Evolutionary conservation across 2,113 vertebrate genomes (phyloP).

Genomic region (Symphodus melops): DNA sequence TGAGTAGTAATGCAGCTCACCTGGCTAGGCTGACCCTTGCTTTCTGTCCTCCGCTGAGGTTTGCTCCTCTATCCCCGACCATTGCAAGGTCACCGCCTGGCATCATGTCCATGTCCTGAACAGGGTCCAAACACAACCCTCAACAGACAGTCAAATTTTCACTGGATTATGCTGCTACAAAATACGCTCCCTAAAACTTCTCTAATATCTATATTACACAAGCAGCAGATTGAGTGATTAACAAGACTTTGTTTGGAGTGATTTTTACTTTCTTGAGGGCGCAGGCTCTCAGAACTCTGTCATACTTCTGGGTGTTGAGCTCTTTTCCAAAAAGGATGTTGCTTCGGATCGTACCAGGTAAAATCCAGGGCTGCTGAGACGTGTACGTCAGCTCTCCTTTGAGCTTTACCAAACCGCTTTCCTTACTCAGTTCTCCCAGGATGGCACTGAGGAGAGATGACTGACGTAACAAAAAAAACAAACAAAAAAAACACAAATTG

Average conservation of each 20-base stretch:
- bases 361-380: constrained; percentile 96
- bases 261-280: constrained; percentile 91
- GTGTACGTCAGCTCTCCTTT: constrained; percentile 91
- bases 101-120: constrained; percentile 91
- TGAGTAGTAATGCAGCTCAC: constrained; percentile 59
- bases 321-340: constrained; percentile 97
- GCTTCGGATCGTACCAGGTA: constrained; percentile 93
- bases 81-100: constrained; percentile 90
- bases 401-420: constrained; percentile 86
- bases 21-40: constrained; percentile 94
- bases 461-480: no score
- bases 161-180: background rate
- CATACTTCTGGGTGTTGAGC: constrained; percentile 89
- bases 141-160: constrained; percentile 42
- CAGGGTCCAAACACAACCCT: constrained; percentile 38
- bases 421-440: constrained; percentile 89
- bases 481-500: no score
- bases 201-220: background rate
- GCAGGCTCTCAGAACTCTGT: constrained; percentile 90
- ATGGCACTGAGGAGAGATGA: constrained; percentile 92
- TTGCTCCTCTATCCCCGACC: constrained; percentile 93
- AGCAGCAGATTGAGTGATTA: background rate
- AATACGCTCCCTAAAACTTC: background rate
- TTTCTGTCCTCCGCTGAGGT: constrained; percentile 95
- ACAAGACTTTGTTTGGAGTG: background rate